Percentiles rank a stretch among this genome's conserved stretches.
These are phyloP conservation scores for Drosophila nr. medialis DNA, from an alignment of 2,888 invertebrate genomes.

Conservation along the genomic window DNA sequence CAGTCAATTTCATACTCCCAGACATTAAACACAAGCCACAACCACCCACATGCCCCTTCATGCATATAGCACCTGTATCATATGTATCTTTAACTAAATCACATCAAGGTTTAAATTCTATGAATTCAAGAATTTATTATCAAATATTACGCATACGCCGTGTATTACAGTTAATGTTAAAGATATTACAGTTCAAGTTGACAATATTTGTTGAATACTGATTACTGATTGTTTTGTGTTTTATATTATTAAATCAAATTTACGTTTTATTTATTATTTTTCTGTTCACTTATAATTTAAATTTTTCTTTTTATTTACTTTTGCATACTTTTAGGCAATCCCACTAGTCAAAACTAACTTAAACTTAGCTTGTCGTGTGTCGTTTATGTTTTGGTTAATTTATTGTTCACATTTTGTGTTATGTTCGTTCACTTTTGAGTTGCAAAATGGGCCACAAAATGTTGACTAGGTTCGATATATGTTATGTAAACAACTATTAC, in stretches of 20 bases:
- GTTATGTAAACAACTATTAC: constrained; percentile 52
- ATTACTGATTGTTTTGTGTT: not conserved
- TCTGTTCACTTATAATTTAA: constrained; percentile 39
- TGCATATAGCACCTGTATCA: constrained; percentile 44
- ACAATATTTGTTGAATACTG: constrained; percentile 1
- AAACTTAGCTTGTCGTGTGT: constrained; percentile 80
- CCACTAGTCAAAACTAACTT: constrained; percentile 84
- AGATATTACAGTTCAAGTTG: constrained; percentile 23
- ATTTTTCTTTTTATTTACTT: constrained; percentile 55
- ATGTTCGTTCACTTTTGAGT: constrained; percentile 61
- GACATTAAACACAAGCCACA: constrained; percentile 25
- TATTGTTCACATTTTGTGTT: constrained; percentile 66
- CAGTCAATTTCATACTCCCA: constrained; percentile 54
- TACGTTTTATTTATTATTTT: constrained; percentile 23
- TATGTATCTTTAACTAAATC: constrained; percentile 24
- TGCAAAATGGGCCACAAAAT: constrained; percentile 41
- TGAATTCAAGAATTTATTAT: constrained; percentile 26
- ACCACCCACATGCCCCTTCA: constrained; percentile 37
- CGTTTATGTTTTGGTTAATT: constrained; percentile 61
- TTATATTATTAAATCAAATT: not conserved
- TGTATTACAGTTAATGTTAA: constrained; percentile 19
- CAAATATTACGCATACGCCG: constrained; percentile 49
- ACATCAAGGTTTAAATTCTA: constrained; percentile 15
- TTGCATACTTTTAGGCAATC: constrained; percentile 83
- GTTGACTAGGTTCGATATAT: constrained; percentile 35